phyloP scores from a whole-genome alignment of 2,888 invertebrate genomes.

The Lampropteryx suffumata region DNA sequence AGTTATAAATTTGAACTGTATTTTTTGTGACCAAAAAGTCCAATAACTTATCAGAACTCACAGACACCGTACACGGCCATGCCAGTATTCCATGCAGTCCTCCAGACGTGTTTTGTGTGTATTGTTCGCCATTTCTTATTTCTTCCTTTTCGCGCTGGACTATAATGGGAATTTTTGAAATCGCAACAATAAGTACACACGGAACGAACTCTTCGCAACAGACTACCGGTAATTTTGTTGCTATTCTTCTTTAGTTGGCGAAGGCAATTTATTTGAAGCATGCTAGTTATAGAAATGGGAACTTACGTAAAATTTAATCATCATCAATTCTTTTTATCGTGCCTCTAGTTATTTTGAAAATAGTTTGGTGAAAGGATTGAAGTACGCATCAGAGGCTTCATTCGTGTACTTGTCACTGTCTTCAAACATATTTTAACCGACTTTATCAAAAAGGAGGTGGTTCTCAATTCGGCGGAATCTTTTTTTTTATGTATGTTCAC shows the following conservation, averaged over 20 bases:
- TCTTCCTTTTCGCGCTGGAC: conserved; percentile 68
- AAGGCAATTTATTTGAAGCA: conserved; percentile 13
- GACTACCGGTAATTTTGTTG: conserved; percentile 59
- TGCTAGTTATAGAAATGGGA: conserved; percentile 5
- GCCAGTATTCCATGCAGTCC: conserved; percentile 13
- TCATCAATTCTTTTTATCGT: no score
- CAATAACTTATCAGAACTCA: neutral
- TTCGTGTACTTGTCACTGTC: no score
- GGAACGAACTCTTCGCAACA: conserved; percentile 58
- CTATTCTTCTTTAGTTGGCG: conserved; percentile 29
- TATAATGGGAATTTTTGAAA: conserved; percentile 80
- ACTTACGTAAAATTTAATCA: no score
- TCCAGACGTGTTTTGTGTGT: conserved; percentile 27
- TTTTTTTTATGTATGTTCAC: no score
- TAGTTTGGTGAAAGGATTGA: no score
- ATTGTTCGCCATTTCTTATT: conserved; percentile 74
- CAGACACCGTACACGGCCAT: conserved; percentile 9
- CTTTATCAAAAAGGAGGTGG: no score
- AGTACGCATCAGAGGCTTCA: no score
- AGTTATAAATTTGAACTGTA: no score
- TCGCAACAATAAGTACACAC: conserved; percentile 75
- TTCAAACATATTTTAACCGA: no score
- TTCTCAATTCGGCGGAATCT: no score
- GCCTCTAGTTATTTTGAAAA: no score
- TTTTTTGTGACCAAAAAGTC: neutral